Evolutionary conservation across 2,888 invertebrate species (phyloP).

Genomic region (Barypeithes pellucidus): DNA sequence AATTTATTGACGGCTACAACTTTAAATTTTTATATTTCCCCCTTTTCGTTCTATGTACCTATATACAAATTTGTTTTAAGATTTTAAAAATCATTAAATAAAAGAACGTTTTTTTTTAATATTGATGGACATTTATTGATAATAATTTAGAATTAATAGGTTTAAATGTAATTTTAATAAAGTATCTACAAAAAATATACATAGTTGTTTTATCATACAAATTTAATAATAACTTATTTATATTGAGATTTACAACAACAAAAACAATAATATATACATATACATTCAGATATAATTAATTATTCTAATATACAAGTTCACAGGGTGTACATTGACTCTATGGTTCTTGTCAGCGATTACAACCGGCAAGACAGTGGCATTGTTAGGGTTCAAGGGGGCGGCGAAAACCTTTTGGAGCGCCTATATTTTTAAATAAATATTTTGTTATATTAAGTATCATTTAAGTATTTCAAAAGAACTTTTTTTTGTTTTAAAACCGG

Average conservation of each 20-base stretch:
- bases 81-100: conserved; percentile 1
- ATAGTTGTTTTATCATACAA: conserved; percentile 44
- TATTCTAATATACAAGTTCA: conserved; percentile 2
- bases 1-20: no score
- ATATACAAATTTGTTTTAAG: no score
- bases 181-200: conserved; percentile 51
- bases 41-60: no score
- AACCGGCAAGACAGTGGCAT: no score
- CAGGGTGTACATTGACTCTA: not conserved
- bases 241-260: conserved; percentile 47
- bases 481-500: not conserved
- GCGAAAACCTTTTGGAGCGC: no score
- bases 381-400: no score
- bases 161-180: conserved; percentile 43
- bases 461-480: no score
- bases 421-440: no score
- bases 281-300: conserved; percentile 16
- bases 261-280: conserved; percentile 45
- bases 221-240: conserved; percentile 49
- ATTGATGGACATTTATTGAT: conserved; percentile 47
- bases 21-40: no score
- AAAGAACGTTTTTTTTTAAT: conserved; percentile 27
- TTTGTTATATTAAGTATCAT: no score
- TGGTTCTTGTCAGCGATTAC: no score
- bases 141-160: conserved; percentile 43